A percentile compares a stretch with the other conserved stretches of the same genome.
These are phyloP conservation scores for Heterotis niloticus DNA, from an alignment of 2,113 vertebrate genomes.

Conservation along the genomic window DNA sequence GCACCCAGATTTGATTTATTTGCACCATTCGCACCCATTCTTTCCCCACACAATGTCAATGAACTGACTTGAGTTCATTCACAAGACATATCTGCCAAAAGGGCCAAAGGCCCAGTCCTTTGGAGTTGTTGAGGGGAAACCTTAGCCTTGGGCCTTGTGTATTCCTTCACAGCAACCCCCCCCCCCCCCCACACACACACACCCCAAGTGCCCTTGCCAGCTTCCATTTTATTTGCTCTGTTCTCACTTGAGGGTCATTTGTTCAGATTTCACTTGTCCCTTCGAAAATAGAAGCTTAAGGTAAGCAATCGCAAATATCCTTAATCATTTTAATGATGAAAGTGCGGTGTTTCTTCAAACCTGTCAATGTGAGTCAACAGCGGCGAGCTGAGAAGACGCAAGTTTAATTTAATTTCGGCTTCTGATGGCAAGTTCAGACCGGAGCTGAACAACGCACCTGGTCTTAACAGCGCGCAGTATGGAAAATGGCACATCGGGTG, in stretches of 20 bases:
- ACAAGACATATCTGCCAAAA: conserved; percentile 66
- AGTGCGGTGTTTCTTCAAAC: background rate
- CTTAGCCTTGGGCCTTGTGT: background rate
- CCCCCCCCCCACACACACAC: no score
- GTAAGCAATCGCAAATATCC: background rate
- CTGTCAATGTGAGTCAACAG: background rate
- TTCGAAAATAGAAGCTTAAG: background rate
- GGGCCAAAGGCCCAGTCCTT: conserved; percentile 59
- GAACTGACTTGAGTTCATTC: conserved; percentile 78
- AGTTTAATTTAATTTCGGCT: conserved; percentile 20
- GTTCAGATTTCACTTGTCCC: background rate
- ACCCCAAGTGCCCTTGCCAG: background rate
- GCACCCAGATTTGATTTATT: conserved; percentile 85
- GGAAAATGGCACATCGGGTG: conserved; percentile 4
- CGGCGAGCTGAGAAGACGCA: background rate
- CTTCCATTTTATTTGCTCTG: no score
- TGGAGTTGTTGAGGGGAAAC: conserved; percentile 7
- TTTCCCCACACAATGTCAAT: conserved; percentile 76
- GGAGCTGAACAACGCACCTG: conserved; percentile 19
- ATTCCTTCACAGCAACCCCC: background rate
- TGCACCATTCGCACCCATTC: conserved; percentile 76
- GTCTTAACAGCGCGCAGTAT: background rate
- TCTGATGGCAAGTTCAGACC: background rate
- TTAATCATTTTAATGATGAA: conserved; percentile 12
- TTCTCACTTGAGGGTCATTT: no score